These are phyloP conservation scores for Coilia nasus DNA, from an alignment of 2,797 vertebrate genomes.

Conservation along the genomic window DNA sequence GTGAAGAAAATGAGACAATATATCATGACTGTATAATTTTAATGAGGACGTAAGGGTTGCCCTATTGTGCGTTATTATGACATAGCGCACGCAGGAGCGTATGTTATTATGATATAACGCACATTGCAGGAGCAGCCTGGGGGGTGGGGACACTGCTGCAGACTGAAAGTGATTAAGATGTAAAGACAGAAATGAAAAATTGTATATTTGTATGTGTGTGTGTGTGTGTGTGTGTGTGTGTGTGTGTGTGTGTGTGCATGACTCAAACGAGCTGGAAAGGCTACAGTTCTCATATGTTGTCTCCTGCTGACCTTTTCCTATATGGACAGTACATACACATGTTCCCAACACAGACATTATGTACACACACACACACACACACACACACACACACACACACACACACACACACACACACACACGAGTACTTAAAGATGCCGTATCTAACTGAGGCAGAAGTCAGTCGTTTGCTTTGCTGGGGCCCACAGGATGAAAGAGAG, in stretches of 20 bases:
- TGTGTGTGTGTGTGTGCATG: not conserved
- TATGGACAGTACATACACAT: not conserved
- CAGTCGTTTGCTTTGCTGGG: too few relatives aligned
- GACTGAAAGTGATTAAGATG: not conserved
- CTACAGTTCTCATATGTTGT: not conserved
- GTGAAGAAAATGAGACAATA: not conserved
- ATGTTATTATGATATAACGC: too few relatives aligned
- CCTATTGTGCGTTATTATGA: not conserved
- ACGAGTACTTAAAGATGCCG: not conserved
- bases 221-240: not conserved
- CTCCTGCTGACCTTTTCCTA: not conserved
- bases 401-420: too few relatives aligned
- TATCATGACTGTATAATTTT: not conserved
- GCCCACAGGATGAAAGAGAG: too few relatives aligned
- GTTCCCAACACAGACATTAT: too few relatives aligned
- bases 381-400: too few relatives aligned
- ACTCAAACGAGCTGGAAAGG: not conserved
- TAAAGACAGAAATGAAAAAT: not conserved
- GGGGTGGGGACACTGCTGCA: not conserved
- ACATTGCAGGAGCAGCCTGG: not conserved
- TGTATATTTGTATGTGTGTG: not conserved
- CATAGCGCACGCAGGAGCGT: too few relatives aligned
- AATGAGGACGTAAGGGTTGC: not conserved
- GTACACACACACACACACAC: not conserved
- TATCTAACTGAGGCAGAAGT: constrained; percentile 23